These are phyloP conservation scores for Empis stercorea DNA, from an alignment of 2,888 invertebrate genomes.

Conservation along the genomic window DNA sequence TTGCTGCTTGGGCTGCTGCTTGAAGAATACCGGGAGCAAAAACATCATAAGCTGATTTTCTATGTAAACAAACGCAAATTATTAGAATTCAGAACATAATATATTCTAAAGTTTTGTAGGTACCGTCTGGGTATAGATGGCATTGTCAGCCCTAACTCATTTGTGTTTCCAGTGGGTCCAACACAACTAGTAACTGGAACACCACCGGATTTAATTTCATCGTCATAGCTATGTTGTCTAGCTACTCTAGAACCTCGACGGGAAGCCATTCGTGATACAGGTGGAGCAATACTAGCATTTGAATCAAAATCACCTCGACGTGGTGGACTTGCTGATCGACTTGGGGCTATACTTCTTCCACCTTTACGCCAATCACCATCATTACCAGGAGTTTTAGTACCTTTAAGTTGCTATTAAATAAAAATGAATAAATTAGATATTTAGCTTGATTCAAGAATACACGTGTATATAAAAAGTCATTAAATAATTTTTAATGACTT, in stretches of 20 bases:
- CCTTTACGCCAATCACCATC: constrained; percentile 45
- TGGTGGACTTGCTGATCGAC: constrained; percentile 46
- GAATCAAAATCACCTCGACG: constrained; percentile 29
- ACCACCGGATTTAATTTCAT: constrained; percentile 46
- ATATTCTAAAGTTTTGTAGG: constrained; percentile 1
- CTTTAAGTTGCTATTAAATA: constrained; percentile 44
- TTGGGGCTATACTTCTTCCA: constrained; percentile 48
- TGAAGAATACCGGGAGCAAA: constrained; percentile 51
- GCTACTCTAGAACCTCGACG: constrained; percentile 50
- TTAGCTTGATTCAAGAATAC: too few relatives aligned
- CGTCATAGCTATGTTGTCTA: constrained; percentile 74
- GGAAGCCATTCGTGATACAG: constrained; percentile 36
- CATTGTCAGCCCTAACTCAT: constrained; percentile 48
- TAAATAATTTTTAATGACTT: too few relatives aligned
- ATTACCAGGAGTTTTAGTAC: constrained; percentile 41
- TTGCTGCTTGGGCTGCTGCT: constrained; percentile 27
- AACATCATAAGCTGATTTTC: constrained; percentile 67
- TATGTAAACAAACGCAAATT: constrained; percentile 12
- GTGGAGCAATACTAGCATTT: constrained; percentile 22
- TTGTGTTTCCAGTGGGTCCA: constrained; percentile 21
- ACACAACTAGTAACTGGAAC: constrained; percentile 13
- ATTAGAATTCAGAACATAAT: neutral
- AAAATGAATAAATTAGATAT: too few relatives aligned
- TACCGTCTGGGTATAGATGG: constrained; percentile 64
- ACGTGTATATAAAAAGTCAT: too few relatives aligned